Conservation (phyloP, 2,113 vertebrate genomes). For the Todiramphus saurophagus region DNA sequence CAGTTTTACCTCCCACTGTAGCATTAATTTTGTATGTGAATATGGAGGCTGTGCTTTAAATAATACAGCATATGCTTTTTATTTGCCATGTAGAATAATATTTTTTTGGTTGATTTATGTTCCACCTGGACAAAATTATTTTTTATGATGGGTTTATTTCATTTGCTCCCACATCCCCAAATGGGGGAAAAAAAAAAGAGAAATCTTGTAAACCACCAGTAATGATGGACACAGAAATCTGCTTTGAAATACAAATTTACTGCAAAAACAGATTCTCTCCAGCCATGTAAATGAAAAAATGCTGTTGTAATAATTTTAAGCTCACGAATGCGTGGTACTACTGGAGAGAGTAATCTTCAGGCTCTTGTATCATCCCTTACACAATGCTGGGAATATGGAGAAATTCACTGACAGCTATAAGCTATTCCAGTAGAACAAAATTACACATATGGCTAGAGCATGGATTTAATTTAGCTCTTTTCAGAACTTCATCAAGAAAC, state of each 20-base stretch:
- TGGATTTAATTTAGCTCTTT: slow-evolving; percentile 46
- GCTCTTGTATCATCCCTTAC: slow-evolving; percentile 34
- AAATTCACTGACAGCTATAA: slow-evolving; percentile 56
- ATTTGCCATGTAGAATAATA: slow-evolving; percentile 74
- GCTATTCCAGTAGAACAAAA: slow-evolving; percentile 38
- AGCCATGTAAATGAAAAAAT: slow-evolving; percentile 61
- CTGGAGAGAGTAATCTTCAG: slow-evolving; percentile 27
- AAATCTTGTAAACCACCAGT: slow-evolving; percentile 58
- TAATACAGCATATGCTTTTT: slow-evolving; percentile 76
- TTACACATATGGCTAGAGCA: slow-evolving; percentile 21
- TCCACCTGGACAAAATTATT: slow-evolving; percentile 78
- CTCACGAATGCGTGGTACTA: slow-evolving; percentile 22
- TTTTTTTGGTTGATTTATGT: slow-evolving; percentile 76
- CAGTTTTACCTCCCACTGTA: slow-evolving; percentile 63
- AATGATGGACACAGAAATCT: slow-evolving; percentile 57
- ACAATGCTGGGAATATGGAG: slow-evolving; percentile 10
- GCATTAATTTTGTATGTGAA: slow-evolving; percentile 70
- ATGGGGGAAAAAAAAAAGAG: background rate
- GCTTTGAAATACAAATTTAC: slow-evolving; percentile 64
- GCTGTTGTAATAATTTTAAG: slow-evolving; percentile 55
- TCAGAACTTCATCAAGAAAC: slow-evolving; percentile 30
- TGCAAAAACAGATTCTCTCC: slow-evolving; percentile 56
- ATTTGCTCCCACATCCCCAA: slow-evolving; percentile 69
- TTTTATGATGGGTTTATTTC: slow-evolving; percentile 76
- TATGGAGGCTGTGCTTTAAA: slow-evolving; percentile 68